A percentile compares a stretch with the other conserved stretches of the same genome.
phyloP scores from a whole-genome alignment of 2,888 invertebrate genomes.

The Gari tellinella region DNA sequence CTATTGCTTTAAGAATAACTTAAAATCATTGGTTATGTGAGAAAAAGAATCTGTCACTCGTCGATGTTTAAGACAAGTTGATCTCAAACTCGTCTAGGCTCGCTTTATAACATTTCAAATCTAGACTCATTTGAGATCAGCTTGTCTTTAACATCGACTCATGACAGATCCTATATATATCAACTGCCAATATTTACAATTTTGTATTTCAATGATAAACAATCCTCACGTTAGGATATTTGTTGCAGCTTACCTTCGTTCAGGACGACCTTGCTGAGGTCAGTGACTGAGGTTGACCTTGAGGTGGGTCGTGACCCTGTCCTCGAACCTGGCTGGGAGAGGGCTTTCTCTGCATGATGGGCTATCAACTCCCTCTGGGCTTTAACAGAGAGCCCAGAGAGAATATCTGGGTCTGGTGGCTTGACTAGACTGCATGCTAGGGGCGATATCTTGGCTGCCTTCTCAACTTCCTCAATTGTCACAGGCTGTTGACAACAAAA shows the following conservation, averaged over 20 bases:
- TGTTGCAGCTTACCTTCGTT: slow-evolving; percentile 26
- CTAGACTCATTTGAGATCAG: too few relatives aligned
- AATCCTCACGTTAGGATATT: too few relatives aligned
- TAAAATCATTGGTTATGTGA: too few relatives aligned
- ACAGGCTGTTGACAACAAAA: slow-evolving; percentile 88
- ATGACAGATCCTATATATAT: too few relatives aligned
- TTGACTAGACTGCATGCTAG: slow-evolving; percentile 85
- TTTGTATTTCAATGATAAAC: too few relatives aligned
- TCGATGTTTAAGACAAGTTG: too few relatives aligned
- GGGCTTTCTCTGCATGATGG: slow-evolving; percentile 87
- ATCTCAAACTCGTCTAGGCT: too few relatives aligned
- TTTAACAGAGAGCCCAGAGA: slow-evolving; percentile 77
- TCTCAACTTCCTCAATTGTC: slow-evolving; percentile 89
- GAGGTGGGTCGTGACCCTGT: slow-evolving; percentile 71
- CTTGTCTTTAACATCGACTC: too few relatives aligned
- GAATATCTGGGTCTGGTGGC: slow-evolving; percentile 83
- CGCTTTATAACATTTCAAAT: too few relatives aligned
- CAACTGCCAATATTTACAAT: too few relatives aligned
- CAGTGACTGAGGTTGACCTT: slow-evolving; percentile 55
- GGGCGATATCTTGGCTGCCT: slow-evolving; percentile 86
- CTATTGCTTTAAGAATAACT: too few relatives aligned
- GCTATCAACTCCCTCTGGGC: slow-evolving; percentile 84
- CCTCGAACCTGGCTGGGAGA: slow-evolving; percentile 76
- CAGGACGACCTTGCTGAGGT: slow-evolving; percentile 33
- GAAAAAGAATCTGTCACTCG: too few relatives aligned